Conservation (phyloP, 2,113 vertebrate genomes). For the Tonatia bakeri region DNA sequence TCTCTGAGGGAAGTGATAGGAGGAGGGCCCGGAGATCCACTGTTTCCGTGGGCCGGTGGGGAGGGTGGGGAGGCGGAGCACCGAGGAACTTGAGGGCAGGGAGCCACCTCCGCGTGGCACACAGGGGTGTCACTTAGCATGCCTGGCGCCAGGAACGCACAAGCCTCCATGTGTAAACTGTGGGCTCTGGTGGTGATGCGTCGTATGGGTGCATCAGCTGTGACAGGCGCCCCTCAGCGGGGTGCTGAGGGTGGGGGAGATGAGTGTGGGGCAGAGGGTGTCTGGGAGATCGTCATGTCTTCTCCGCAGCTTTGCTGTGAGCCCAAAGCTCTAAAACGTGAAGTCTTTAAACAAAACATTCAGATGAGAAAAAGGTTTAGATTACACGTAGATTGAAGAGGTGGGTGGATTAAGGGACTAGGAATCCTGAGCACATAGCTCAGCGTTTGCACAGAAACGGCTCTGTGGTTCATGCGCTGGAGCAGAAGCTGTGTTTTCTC, state of each 20-base stretch:
- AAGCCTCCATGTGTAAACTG: background rate
- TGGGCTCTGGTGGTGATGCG: background rate
- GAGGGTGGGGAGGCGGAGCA: background rate
- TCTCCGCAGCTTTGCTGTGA: background rate
- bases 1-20: background rate
- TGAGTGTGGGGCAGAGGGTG: background rate
- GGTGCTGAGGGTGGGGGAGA: background rate
- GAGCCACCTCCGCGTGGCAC: background rate
- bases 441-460: background rate
- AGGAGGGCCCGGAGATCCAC: background rate
- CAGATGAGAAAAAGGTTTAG: background rate
- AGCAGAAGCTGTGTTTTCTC: background rate
- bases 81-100: background rate
- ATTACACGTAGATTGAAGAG: background rate
- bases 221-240: background rate
- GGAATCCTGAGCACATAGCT: background rate
- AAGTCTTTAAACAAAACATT: background rate
- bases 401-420: background rate
- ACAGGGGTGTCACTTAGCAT: too few species aligned
- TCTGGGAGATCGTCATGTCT: background rate
- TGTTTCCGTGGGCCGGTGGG: background rate
- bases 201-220: background rate
- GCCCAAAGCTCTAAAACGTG: background rate
- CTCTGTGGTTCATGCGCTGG: background rate
- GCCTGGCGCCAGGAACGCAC: background rate